Evolutionary conservation across 1,140 invertebrate species (phyloP), one percentile per base, ranked within the genome.

Genomic region (Meloidogyne hapla): DNA sequence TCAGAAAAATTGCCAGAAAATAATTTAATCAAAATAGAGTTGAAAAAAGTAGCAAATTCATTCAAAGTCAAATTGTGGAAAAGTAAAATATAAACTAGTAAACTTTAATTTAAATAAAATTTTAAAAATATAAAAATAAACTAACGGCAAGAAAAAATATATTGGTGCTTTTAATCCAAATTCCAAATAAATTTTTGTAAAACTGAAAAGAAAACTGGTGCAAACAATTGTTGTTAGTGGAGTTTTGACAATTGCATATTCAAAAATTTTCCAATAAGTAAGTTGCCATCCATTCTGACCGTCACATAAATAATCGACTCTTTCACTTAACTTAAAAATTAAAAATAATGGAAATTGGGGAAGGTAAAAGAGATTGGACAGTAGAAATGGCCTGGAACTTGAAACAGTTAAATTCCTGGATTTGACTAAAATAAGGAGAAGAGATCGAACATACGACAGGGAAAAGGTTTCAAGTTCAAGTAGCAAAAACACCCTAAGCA

Each of bases 81-180:
- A 5, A 66, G 38, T 8, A 66, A 25, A 26, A 66, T 21, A 66
- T 33, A 33, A 66, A 26, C 23, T n/a, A 56, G 4, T n/a, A 56
- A 56, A n/a, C 48, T 56, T 56, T 48, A 48, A 5, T n/a, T 56
- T n/a, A 45, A 26, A 65, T 33, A 25, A 6, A 25, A 18, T 66
- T 66, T 66, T 21, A 9, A 26, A 66, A 66, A 5, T 56, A 56
- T 6, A 33, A 70, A 70, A 62, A 72, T 42, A 9, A 64, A n/a
- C 93, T 93, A 91, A 95, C 94, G 94, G 94, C 90, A 94, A 94
- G 83, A 91, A 92, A 13, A 96, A 89, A 84, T 93, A 94, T 79
- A 94, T 90, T 79, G 93, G 91, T 83, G 92, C 92, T 63, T 93
- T 88, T 9, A 91, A 84, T 38, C 91, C 91, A 88, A 93, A 91